These are phyloP conservation scores for Limanda limanda DNA, from an alignment of 2,113 vertebrate genomes.

Conservation along the genomic window DNA sequence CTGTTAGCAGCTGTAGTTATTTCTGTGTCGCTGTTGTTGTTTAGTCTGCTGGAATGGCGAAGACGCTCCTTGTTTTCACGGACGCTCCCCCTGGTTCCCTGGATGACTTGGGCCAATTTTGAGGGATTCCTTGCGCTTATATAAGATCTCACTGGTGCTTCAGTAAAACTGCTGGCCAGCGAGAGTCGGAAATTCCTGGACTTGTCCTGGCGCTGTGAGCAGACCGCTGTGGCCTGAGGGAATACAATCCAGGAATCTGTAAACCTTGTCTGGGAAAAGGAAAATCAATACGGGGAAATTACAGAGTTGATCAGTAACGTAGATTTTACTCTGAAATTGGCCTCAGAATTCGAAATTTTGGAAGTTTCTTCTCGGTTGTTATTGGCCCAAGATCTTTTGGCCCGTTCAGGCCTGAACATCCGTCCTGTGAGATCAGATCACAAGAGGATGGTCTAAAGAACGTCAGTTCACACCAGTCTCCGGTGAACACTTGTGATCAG, in stretches of 20 bases:
- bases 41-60: slow-evolving; percentile 55
- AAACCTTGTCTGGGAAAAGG: slow-evolving; percentile 15
- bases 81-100: not conserved
- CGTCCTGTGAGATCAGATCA: too few species aligned
- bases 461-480: not conserved
- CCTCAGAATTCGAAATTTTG: not conserved
- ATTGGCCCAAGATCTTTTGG: not conserved
- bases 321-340: slow-evolving; percentile 19
- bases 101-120: slow-evolving; percentile 7
- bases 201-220: slow-evolving; percentile 47
- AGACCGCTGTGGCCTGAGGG: slow-evolving; percentile 33
- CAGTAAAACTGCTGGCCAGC: slow-evolving; percentile 41
- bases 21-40: slow-evolving; percentile 55
- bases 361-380: not conserved
- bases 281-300: slow-evolving; percentile 20
- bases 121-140: slow-evolving; percentile 52
- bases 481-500: not conserved
- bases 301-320: slow-evolving; percentile 15
- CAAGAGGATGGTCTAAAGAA: not conserved
- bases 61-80: slow-evolving; percentile 47
- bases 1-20: slow-evolving; percentile 58
- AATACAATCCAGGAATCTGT: slow-evolving; percentile 41
- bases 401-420: not conserved
- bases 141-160: slow-evolving; percentile 30
- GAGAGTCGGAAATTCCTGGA: slow-evolving; percentile 59